Conservation (phyloP, 2,113 vertebrate species). For the Nannospalax galili region DNA sequence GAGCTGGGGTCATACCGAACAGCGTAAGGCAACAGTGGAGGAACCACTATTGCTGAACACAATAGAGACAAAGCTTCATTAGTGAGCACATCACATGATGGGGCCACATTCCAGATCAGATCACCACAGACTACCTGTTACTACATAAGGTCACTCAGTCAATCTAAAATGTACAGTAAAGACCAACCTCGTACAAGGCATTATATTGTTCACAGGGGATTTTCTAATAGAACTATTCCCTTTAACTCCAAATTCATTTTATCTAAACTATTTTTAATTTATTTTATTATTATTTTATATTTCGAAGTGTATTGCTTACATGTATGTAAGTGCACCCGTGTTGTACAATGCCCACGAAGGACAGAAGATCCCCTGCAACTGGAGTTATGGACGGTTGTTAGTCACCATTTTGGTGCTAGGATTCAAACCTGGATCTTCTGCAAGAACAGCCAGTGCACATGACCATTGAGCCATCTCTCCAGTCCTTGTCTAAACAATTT, state of each 20-base stretch:
- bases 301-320: too few species aligned
- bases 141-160: background rate
- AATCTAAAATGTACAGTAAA: background rate
- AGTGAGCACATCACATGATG: background rate
- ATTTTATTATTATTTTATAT: too few species aligned
- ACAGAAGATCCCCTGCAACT: too few species aligned
- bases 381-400: too few species aligned
- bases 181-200: background rate
- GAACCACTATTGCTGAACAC: background rate
- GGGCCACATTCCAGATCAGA: background rate
- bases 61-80: background rate
- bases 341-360: too few species aligned
- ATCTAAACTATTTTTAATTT: background rate
- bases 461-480: too few species aligned
- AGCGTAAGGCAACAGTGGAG: background rate
- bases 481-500: constrained; percentile 21
- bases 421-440: too few species aligned
- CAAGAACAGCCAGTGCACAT: too few species aligned
- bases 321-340: too few species aligned
- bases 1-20: background rate
- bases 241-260: background rate
- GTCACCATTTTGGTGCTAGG: background rate
- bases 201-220: background rate
- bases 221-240: background rate
- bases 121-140: background rate